Percentiles rank a stretch among this genome's conserved stretches.
Conservation (phyloP, 2,888 invertebrate species). For the Nowickia ferox region DNA sequence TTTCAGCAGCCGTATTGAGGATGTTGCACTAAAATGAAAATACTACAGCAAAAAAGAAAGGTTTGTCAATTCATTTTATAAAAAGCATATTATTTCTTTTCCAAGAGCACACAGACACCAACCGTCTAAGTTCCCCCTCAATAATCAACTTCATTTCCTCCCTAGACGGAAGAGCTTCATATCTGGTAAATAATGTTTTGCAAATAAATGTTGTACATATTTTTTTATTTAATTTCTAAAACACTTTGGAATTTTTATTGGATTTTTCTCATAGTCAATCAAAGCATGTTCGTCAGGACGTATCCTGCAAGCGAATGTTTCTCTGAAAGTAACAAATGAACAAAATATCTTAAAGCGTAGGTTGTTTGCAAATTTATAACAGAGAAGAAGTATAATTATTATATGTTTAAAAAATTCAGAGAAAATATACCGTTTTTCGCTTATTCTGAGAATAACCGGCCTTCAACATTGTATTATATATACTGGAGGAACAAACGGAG, state of each 20-base stretch:
- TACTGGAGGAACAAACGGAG: too few species aligned
- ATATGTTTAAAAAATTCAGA: too few species aligned
- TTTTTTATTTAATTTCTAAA: slow-evolving; percentile 70
- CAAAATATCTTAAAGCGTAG: neutral
- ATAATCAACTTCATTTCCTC: slow-evolving; percentile 5
- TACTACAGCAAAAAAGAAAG: neutral
- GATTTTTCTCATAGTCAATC: slow-evolving; percentile 48
- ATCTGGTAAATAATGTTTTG: slow-evolving; percentile 40
- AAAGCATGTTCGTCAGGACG: neutral
- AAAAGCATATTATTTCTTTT: slow-evolving; percentile 17
- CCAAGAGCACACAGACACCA: neutral
- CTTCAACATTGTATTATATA: too few species aligned
- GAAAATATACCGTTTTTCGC: too few species aligned
- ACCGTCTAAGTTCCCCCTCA: neutral
- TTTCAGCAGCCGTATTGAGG: slow-evolving; percentile 39
- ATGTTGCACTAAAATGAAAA: slow-evolving; percentile 18
- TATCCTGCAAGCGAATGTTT: neutral
- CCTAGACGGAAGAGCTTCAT: slow-evolving; percentile 27
- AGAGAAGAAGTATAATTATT: neutral
- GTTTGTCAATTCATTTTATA: slow-evolving; percentile 40
- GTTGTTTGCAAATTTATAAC: slow-evolving; percentile 24
- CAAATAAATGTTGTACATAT: slow-evolving; percentile 48
- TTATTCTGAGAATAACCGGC: too few species aligned
- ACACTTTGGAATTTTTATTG: slow-evolving; percentile 72
- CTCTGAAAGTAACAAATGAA: slow-evolving; percentile 55